phyloP scores from a whole-genome alignment of 2,113 vertebrate genomes.

The Perccottus glenii region DNA sequence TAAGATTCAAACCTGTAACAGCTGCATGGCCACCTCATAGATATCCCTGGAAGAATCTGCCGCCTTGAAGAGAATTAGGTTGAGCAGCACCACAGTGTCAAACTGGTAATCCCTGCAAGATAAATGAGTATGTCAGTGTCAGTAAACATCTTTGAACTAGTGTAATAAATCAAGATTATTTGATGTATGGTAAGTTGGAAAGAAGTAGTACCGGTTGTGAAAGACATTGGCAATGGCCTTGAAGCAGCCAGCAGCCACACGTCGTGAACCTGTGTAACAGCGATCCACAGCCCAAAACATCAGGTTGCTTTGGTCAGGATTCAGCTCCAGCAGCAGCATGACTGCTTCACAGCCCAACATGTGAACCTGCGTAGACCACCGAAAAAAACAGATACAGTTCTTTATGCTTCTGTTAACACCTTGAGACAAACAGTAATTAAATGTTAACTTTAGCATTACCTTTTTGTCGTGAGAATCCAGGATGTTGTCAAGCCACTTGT shows the following conservation, averaged over 20 bases:
- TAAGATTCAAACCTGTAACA: slow-evolving; percentile 86
- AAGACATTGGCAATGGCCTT: slow-evolving; percentile 96
- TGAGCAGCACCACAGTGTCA: slow-evolving; percentile 97
- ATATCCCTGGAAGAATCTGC: slow-evolving; percentile 96
- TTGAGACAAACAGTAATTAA: not conserved
- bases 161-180: not conserved
- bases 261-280: slow-evolving; percentile 94
- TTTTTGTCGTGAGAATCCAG: slow-evolving; percentile 98
- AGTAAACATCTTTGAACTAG: not conserved
- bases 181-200: accelerated
- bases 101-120: slow-evolving; percentile 94
- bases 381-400: not conserved
- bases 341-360: slow-evolving; percentile 97
- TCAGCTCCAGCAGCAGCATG: slow-evolving; percentile 93
- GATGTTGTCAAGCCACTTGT: slow-evolving; percentile 99
- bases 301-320: slow-evolving; percentile 98
- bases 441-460: slow-evolving; percentile 73
- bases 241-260: slow-evolving; percentile 95
- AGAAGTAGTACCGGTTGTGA: slow-evolving; percentile 88
- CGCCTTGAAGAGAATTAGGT: slow-evolving; percentile 98
- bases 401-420: slow-evolving; percentile 3
- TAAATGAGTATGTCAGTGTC: not conserved
- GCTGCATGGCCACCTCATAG: slow-evolving; percentile 98
- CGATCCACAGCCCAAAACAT: slow-evolving; percentile 99
- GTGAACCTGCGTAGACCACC: slow-evolving; percentile 84